A percentile compares a stretch with the other conserved stretches of the same genome.
phyloP scores from a whole-genome alignment of 23 tunicate species.

The Ascidia mentula region DNA sequence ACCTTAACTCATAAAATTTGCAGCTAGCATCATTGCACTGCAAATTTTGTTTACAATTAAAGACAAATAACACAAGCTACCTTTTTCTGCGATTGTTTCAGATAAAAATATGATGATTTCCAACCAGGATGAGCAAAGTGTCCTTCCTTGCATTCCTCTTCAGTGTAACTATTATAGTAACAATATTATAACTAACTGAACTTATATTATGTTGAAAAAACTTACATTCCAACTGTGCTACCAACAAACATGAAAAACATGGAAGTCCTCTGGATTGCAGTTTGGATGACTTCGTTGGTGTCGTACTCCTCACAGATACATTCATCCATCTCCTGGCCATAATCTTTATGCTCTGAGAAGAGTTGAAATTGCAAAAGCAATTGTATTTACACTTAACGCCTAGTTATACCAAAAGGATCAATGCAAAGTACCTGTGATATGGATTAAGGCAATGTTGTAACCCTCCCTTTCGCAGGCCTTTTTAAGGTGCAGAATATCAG shows the following conservation, averaged over 20 bases:
- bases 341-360: not conserved
- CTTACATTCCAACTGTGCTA: slow-evolving; percentile 15
- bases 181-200: not conserved
- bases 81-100: slow-evolving; percentile 11
- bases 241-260: slow-evolving; percentile 34
- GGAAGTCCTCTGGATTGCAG: slow-evolving; percentile 17
- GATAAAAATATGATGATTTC: slow-evolving; percentile 38
- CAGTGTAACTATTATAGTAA: slow-evolving; percentile 44
- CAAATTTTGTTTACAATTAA: not conserved
- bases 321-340: not conserved
- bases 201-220: not conserved
- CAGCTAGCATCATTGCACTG: not conserved
- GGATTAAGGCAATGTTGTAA: slow-evolving; percentile 37
- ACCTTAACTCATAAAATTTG: no score
- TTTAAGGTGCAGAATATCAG: slow-evolving; percentile 33
- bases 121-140: slow-evolving; percentile 24
- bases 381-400: not conserved
- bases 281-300: slow-evolving; percentile 9
- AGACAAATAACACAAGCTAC: not conserved
- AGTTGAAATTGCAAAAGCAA: not conserved
- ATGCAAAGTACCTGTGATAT: slow-evolving; percentile 41
- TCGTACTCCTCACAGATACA: not conserved
- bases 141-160: slow-evolving; percentile 39
- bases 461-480: slow-evolving; percentile 51
- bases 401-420: not conserved